Base-by-base conservation (phyloP, 2,113 vertebrate genomes). In the Girardinichthys multiradiatus region DNA sequence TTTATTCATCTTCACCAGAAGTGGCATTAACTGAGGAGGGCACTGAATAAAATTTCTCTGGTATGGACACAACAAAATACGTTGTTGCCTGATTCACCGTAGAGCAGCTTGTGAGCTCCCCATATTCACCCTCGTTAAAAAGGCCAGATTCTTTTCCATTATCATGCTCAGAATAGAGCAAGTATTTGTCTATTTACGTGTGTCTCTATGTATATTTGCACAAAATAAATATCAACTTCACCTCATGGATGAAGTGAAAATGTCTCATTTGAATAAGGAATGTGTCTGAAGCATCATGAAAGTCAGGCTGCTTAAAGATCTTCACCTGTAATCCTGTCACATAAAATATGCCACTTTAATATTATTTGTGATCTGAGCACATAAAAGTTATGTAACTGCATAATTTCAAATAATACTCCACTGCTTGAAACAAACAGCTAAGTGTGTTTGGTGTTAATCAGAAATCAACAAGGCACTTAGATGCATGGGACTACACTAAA, bases 161-260 rank as follows among this genome's bases (percentile, higher is more conserved):
- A 76, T 6, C 31, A 24, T 74, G 33, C 57, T 67, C 42, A 21
- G 10, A n/a, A 14, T 61, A 30, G 60, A 81, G 51, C 28, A 11
- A 58, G 62, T 76, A 81, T 75, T 65, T 63, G 60, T 76, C 33
- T 68, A 29, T 77, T 73, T 72, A 71, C 28, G 61, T 21, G 6
- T 78, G 39, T 42, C 42, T 45, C 73, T 74, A 17, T 76, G 63
- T 77, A 76, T 76, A 80, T 72, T 68, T 67, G 35, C 37, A 2
- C 29, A 51, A 57, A 80, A 77, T 76, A 70, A 81, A 80, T 75
- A 60, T 65, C 28, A 39, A 24, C 54, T 30, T 72, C 70, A 68
- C 63, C n/a, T 42, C 24, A 14, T 29, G n/a, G 39, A 84, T 62
- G 42, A 74, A 74, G 33, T 27, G 54, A 70, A 83, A 85, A 76